A percentile compares a stretch with the other conserved stretches of the same genome.
Conservation (phyloP, 2,113 vertebrate species). For the Anas platyrhynchos region DNA sequence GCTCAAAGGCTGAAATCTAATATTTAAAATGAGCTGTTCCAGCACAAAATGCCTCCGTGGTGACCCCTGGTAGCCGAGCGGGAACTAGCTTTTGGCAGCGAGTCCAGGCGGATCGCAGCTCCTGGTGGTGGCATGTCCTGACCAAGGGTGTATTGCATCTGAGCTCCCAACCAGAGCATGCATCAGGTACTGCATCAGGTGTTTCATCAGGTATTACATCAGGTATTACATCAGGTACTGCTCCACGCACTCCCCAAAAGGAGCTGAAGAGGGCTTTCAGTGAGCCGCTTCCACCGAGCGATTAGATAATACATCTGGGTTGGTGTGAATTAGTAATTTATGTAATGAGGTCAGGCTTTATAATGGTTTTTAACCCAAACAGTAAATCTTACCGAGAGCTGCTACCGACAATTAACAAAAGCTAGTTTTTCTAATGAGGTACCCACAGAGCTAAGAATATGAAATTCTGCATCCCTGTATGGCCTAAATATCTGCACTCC, state of each 20-base stretch:
- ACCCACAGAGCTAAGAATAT: not conserved
- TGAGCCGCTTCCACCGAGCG: not conserved
- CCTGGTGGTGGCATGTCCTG: conserved; percentile 74
- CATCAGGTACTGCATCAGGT: not conserved
- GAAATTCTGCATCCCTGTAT: not conserved
- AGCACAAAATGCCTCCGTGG: conserved; percentile 77
- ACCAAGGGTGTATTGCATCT: conserved; percentile 71
- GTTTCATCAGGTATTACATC: too few relatives aligned
- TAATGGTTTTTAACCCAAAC: not conserved
- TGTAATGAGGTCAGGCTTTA: not conserved
- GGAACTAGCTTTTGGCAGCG: conserved; percentile 67
- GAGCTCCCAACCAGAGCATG: conserved; percentile 57
- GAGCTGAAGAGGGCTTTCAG: conserved; percentile 70
- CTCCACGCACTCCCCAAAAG: not conserved
- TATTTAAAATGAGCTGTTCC: conserved; percentile 72
- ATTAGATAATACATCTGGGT: not conserved
- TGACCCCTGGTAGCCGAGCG: conserved; percentile 72
- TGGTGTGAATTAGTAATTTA: conserved; percentile 3
- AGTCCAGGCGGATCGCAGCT: conserved; percentile 65
- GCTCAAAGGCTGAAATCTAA: conserved; percentile 78
- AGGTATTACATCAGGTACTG: not conserved
- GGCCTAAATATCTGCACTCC: not conserved
- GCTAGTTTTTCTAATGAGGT: not conserved
- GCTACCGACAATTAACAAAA: not conserved
- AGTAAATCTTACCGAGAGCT: not conserved